A percentile compares a stretch with the other conserved stretches of the same genome.
Evolutionary conservation across 2,888 invertebrate genomes (phyloP).

Genomic region (Cheilosia vernalis): DNA sequence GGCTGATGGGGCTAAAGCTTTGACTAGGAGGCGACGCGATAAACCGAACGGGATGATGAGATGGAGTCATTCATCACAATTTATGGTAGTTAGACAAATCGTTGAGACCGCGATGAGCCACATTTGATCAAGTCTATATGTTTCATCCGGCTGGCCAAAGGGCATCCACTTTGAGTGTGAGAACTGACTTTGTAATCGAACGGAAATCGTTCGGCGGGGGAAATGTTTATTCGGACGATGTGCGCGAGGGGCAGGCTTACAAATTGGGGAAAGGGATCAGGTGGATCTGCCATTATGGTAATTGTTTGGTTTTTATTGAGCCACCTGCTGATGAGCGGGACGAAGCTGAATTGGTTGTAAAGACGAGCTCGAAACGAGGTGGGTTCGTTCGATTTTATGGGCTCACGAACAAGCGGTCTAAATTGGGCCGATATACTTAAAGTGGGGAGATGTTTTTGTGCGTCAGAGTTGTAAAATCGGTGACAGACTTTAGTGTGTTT

Average conservation of each 20-base stretch:
- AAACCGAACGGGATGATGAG: slow-evolving; percentile 47
- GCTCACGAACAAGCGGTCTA: not conserved
- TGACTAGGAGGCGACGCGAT: slow-evolving; percentile 48
- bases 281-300: slow-evolving; percentile 10
- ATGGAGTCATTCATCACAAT: slow-evolving; percentile 62
- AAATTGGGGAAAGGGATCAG: slow-evolving; percentile 1
- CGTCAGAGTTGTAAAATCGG: too few relatives aligned
- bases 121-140: slow-evolving; percentile 48
- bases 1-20: slow-evolving; percentile 22
- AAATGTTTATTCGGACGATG: slow-evolving; percentile 17
- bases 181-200: slow-evolving; percentile 38
- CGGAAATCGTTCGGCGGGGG: slow-evolving; percentile 22
- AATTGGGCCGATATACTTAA: not conserved
- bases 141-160: slow-evolving; percentile 18
- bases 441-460: too few relatives aligned
- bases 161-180: slow-evolving; percentile 33
- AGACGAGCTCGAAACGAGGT: not conserved
- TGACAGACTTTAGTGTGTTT: too few relatives aligned
- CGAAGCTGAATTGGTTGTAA: slow-evolving; percentile 17
- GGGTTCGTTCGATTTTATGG: not conserved
- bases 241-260: not conserved
- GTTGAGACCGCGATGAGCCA: slow-evolving; percentile 49
- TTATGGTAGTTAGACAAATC: slow-evolving; percentile 68
- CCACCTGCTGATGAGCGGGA: slow-evolving; percentile 31
- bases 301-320: slow-evolving; percentile 45